phyloP scores from a whole-genome alignment of 2,113 vertebrate species.

The Lonchura striata region DNA sequence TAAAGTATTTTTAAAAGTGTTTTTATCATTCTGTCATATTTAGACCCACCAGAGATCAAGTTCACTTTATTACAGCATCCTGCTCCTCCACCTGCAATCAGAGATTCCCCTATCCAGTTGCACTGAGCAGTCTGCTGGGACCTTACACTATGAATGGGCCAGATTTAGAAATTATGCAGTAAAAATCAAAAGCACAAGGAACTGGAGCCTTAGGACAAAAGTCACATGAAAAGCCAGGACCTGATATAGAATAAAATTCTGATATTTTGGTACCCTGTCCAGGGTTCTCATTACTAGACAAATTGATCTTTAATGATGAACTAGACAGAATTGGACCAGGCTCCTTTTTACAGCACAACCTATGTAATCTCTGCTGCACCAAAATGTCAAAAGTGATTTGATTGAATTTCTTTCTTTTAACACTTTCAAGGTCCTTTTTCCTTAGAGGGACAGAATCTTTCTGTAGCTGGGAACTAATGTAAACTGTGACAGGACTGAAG shows the following conservation, averaged over 20 bases:
- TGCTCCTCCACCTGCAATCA: background rate
- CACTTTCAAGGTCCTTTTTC: background rate
- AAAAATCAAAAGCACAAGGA: background rate
- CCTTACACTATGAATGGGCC: background rate
- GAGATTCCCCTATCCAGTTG: background rate
- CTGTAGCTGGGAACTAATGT: background rate
- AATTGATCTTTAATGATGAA: constrained; percentile 13
- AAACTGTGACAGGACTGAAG: background rate
- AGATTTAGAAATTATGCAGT: background rate
- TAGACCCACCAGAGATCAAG: background rate
- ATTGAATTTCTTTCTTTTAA: background rate
- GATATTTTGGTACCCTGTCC: background rate
- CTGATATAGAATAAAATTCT: background rate
- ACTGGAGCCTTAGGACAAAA: background rate
- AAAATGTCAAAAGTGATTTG: background rate
- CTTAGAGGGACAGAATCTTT: background rate
- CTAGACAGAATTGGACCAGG: background rate
- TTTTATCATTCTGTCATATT: background rate
- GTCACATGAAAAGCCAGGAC: background rate
- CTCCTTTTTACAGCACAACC: background rate
- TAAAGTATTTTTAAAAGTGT: background rate
- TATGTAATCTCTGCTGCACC: background rate
- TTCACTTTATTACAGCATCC: background rate
- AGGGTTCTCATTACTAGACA: background rate
- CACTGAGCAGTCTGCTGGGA: background rate